Evolutionary conservation across 2,888 invertebrate species (phyloP), one percentile per base, ranked within the genome.

Genomic region (Philereme vetulata): DNA sequence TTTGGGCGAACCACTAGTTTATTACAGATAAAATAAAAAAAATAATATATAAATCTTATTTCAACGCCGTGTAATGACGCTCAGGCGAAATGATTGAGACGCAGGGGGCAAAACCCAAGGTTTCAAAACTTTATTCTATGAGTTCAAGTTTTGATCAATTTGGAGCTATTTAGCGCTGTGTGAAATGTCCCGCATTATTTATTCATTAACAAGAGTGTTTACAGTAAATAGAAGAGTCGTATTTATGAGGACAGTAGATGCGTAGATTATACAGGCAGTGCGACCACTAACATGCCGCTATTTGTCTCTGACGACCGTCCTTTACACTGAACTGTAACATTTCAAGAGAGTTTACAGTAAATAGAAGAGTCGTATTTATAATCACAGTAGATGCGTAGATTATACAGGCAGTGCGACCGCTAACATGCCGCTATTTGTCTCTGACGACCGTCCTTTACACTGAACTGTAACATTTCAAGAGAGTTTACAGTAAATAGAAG

Each of bases 351-450:
- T 51, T 55, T n/a, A 55, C 35, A 51, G 63, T 60, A 59, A 66
- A 66, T 21, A 8, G 38, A 38, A 5, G 4, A 59, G 70, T 60
- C 66, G 63, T 55, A 61, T 64, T 69, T 67, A 21, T 21, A 2
- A 21, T 1, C 1, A 62, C 60, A 57, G 65, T 59, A 61, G 72
- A 57, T 75, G 67, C 71, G 70, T 54, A 56, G 50, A 62, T 76
- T 73, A 76, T 72, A 73, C 73, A 71, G 21, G 71, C 65, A 67
- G 67, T 67, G 68, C 66, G 65, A 66, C 70, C 68, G 66, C 72
- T 67, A 72, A 68, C 69, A 59, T 65, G 60, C 66, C 64, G 67
- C 67, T 62, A 68, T 70, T 66, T 66, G 61, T 72, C 70, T 72
- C 67, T 62, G 10, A 48, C 33, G 56, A 32, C 32, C 36, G 36